phyloP scores from a whole-genome alignment of 2,797 vertebrate species.

The Acanthurus leucopareius region DNA sequence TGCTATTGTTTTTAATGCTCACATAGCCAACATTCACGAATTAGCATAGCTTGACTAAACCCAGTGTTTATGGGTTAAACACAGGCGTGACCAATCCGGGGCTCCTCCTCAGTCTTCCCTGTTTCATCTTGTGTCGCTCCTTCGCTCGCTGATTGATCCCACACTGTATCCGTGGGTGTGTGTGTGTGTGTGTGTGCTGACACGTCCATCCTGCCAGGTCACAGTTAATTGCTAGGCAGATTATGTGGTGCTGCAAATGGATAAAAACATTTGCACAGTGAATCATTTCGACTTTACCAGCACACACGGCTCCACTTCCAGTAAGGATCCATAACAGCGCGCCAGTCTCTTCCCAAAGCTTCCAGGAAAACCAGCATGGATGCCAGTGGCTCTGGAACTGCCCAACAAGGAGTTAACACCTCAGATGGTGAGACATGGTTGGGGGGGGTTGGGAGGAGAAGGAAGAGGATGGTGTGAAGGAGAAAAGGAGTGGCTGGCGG shows the following conservation, averaged over 20 bases:
- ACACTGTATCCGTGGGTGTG: not conserved
- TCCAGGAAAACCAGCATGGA: conserved; percentile 30
- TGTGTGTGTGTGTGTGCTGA: conserved; percentile 26
- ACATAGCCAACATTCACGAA: conserved; percentile 50
- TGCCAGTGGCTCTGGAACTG: conserved; percentile 60
- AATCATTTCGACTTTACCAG: conserved; percentile 69
- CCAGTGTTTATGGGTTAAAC: conserved; percentile 66
- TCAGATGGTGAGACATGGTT: conserved; percentile 72
- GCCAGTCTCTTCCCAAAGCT: conserved; percentile 61
- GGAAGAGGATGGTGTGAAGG: conserved; percentile 76
- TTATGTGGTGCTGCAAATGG: conserved; percentile 58
- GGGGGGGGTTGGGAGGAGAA: conserved; percentile 73
- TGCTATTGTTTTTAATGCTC: conserved; percentile 63
- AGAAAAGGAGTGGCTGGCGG: conserved; percentile 80
- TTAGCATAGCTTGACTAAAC: conserved; percentile 62
- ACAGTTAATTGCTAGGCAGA: conserved; percentile 63
- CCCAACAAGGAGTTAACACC: conserved; percentile 83
- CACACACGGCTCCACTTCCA: conserved; percentile 71
- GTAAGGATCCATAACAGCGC: conserved; percentile 60
- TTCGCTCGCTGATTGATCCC: conserved; percentile 47
- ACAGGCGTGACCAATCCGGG: conserved; percentile 55
- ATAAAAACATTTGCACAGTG: conserved; percentile 67
- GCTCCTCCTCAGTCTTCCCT: conserved; percentile 51
- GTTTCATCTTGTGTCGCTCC: conserved; percentile 25
- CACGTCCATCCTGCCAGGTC: conserved; percentile 60